phyloP scores from a whole-genome alignment of 1,140 invertebrate species.

The Ceratina australensis region DNA sequence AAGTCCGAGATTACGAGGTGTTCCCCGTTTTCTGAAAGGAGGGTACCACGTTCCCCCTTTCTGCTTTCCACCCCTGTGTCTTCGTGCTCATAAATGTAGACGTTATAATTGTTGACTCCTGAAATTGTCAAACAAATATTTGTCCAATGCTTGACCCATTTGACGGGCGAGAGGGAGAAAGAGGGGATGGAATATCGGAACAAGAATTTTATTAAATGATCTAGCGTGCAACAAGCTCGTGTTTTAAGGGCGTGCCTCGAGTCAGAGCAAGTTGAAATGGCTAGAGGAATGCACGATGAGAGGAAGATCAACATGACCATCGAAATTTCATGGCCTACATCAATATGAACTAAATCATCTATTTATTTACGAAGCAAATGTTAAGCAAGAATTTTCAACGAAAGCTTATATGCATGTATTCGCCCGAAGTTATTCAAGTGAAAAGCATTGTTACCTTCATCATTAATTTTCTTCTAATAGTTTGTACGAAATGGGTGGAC shows the following conservation, averaged over 20 bases:
- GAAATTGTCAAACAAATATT: background rate
- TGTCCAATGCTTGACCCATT: background rate
- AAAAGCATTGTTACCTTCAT: too few relatives aligned
- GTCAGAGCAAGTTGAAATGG: constrained; percentile 7
- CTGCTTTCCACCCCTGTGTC: too few relatives aligned
- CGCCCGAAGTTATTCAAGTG: too few relatives aligned
- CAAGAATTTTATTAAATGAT: constrained; percentile 9
- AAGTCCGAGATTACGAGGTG: background rate
- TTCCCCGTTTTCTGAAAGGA: background rate
- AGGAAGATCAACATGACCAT: constrained; percentile 26
- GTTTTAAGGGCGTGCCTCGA: background rate
- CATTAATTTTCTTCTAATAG: too few relatives aligned
- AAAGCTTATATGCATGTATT: too few relatives aligned
- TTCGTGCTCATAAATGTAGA: background rate
- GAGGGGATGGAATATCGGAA: too few relatives aligned
- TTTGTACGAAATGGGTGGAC: too few relatives aligned
- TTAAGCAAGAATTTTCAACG: too few relatives aligned
- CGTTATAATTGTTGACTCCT: background rate
- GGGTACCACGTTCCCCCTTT: background rate
- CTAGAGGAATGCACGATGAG: background rate
- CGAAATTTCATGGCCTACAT: constrained; percentile 6
- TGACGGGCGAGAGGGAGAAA: too few relatives aligned
- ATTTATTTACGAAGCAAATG: too few relatives aligned
- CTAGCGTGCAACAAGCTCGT: constrained; percentile 3
- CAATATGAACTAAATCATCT: too few relatives aligned